phyloP scores from a whole-genome alignment of 2,113 vertebrate species.

The Hucho hucho region DNA sequence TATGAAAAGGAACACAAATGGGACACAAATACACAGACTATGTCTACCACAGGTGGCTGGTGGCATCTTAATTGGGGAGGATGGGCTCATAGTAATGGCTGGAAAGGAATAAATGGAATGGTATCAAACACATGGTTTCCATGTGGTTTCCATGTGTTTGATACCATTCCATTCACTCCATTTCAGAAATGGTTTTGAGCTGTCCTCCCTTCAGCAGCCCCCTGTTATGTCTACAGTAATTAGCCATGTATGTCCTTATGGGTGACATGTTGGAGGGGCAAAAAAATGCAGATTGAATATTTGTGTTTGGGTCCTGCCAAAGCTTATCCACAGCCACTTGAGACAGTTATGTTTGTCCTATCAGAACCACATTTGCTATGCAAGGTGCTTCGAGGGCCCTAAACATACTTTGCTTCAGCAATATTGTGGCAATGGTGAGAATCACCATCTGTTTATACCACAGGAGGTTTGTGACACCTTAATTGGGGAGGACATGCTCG shows the following conservation, averaged over 20 bases:
- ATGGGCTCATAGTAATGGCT: no score
- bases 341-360: no score
- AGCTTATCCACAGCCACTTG: background rate
- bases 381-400: background rate
- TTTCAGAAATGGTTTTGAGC: no score
- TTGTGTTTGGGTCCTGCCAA: background rate
- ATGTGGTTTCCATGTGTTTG: no score
- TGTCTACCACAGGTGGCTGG: no score
- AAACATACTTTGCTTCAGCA: background rate
- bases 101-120: no score
- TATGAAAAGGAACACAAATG: constrained; percentile 7
- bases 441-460: background rate
- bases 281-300: background rate
- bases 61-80: no score
- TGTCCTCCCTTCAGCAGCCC: background rate
- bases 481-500: no score
- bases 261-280: background rate
- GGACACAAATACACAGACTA: background rate
- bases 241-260: background rate
- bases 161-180: no score
- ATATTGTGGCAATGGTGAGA: background rate
- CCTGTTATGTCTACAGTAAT: background rate
- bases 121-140: no score
- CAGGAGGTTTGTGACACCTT: no score
- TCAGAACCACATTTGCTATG: background rate